These are phyloP conservation scores for Stenurella melanura DNA, from an alignment of 2,888 invertebrate species.

Conservation along the genomic window DNA sequence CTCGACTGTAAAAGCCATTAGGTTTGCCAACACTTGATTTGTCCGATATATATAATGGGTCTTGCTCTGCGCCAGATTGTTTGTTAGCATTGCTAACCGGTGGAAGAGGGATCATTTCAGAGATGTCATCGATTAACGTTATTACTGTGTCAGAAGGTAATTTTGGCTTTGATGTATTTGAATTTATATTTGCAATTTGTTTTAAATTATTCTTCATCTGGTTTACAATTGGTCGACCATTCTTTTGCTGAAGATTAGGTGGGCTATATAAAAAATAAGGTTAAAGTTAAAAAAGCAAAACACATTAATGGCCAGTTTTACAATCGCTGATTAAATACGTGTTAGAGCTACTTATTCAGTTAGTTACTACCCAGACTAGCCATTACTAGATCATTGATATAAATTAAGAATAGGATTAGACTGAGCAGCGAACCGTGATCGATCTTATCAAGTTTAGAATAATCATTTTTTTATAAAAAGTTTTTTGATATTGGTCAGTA, in stretches of 20 bases:
- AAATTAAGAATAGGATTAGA: no score
- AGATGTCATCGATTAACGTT: neutral
- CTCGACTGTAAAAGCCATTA: neutral
- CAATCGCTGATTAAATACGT: no score
- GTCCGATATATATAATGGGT: slow-evolving; percentile 20
- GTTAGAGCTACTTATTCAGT: no score
- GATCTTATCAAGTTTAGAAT: no score
- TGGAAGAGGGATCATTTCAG: slow-evolving; percentile 15
- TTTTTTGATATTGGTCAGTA: no score
- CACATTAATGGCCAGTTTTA: no score
- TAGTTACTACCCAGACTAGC: no score
- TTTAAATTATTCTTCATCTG: neutral
- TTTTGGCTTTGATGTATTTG: neutral
- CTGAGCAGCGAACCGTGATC: no score
- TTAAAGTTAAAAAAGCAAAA: no score
- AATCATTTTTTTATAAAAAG: no score
- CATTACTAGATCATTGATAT: no score
- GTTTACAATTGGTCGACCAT: neutral
- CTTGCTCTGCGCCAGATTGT: neutral
- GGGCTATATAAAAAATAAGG: neutral
- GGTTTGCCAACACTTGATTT: neutral
- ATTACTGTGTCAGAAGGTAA: neutral
- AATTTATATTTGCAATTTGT: neutral
- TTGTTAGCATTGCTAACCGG: neutral
- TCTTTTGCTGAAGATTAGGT: neutral